Conservation (phyloP, 2,797 vertebrate species). For the Scolopax rusticola region DNA sequence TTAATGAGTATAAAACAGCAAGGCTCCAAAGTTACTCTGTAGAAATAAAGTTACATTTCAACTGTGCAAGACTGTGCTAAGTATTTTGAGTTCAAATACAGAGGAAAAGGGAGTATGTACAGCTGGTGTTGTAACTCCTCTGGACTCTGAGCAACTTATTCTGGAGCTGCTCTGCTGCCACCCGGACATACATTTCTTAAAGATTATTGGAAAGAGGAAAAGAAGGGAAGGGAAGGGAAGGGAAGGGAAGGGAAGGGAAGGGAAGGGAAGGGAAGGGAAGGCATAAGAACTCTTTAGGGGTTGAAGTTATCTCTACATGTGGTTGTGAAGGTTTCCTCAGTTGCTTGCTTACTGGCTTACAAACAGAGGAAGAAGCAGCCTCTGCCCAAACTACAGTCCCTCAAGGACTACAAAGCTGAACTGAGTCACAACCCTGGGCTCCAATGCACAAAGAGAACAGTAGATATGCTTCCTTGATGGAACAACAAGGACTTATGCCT, state of each 20-base stretch:
- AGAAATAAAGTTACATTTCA: neutral
- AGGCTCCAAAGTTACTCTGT: neutral
- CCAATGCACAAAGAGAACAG: neutral
- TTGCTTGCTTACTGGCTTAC: neutral
- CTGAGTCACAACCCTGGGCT: neutral
- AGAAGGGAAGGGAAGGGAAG: no score
- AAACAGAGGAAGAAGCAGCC: neutral
- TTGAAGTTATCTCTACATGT: neutral
- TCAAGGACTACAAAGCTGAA: neutral
- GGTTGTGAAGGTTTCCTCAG: neutral
- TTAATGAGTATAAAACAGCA: neutral
- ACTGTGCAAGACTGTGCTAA: fast-evolving
- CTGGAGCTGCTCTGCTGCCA: neutral
- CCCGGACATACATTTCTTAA: neutral
- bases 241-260: no score
- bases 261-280: no score
- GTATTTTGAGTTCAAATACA: neutral
- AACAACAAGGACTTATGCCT: neutral
- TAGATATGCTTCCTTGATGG: neutral
- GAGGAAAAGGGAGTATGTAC: fast-evolving
- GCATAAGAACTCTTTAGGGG: neutral
- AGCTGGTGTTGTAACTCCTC: neutral
- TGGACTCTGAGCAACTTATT: neutral
- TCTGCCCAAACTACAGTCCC: neutral
- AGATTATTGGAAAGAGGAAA: neutral